These are phyloP conservation scores for Antitype chi DNA, from an alignment of 2,888 invertebrate species.

Conservation along the genomic window DNA sequence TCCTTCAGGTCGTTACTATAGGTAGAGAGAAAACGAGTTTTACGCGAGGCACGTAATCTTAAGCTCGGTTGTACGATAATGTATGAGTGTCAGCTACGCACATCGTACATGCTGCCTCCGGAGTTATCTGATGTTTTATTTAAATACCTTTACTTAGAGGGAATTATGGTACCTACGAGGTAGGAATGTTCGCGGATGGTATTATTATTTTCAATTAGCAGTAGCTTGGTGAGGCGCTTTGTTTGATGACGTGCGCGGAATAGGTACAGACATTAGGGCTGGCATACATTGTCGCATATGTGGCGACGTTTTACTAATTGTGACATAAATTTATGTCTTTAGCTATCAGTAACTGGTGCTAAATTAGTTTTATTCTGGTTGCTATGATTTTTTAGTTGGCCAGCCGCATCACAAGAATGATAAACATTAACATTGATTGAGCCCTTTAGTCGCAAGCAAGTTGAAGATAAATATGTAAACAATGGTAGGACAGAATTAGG, in stretches of 20 bases:
- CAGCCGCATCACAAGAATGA: background rate
- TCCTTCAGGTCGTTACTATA: slow-evolving; percentile 60
- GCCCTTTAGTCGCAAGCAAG: background rate
- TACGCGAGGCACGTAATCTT: slow-evolving; percentile 62
- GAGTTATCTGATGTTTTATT: slow-evolving; percentile 65
- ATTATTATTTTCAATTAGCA: slow-evolving; percentile 66
- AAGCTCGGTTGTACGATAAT: slow-evolving; percentile 63
- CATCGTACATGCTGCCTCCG: slow-evolving; percentile 41
- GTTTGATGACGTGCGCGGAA: slow-evolving; percentile 50
- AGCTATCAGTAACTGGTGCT: background rate
- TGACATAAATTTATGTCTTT: background rate
- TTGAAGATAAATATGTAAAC: slow-evolving; percentile 9
- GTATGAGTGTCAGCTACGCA: slow-evolving; percentile 59
- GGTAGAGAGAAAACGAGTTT: slow-evolving; percentile 54
- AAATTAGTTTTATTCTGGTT: background rate
- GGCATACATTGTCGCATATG: background rate
- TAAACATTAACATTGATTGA: background rate
- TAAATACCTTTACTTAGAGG: slow-evolving; percentile 68
- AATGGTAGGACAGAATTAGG: slow-evolving; percentile 3
- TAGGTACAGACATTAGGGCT: slow-evolving; percentile 37
- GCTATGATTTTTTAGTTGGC: background rate
- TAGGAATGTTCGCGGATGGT: slow-evolving; percentile 47
- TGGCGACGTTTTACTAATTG: slow-evolving; percentile 23
- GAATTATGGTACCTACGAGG: slow-evolving; percentile 51
- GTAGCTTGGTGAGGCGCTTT: slow-evolving; percentile 40